Evolutionary conservation across 1,140 invertebrate genomes (phyloP).

Genomic region (Aphis craccivora): DNA sequence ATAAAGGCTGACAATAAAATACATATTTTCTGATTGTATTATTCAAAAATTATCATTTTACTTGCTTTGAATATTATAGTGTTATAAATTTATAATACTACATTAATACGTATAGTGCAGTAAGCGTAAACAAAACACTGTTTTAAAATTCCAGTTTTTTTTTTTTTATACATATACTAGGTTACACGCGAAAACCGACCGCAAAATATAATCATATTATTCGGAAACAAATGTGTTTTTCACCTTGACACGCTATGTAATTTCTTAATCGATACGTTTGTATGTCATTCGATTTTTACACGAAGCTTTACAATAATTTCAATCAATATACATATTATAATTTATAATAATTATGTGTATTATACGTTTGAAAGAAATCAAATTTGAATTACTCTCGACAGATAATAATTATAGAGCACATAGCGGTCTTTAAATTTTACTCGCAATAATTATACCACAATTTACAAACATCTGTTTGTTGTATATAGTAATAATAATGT

Average conservation of each 20-base stretch:
- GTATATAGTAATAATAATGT: not conserved
- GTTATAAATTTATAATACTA: not conserved
- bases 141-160: not conserved
- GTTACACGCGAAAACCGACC: not conserved
- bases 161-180: not conserved
- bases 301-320: not conserved
- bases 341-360: not conserved
- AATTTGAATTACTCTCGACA: not conserved
- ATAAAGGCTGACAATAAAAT: not conserved
- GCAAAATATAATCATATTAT: not conserved
- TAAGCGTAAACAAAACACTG: not conserved
- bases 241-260: conserved; percentile 14
- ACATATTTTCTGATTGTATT: not conserved
- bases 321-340: not conserved
- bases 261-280: not conserved
- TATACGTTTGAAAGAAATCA: not conserved
- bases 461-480: not conserved
- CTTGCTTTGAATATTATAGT: not conserved
- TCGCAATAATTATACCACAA: not conserved
- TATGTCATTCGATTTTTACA: not conserved
- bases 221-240: conserved; percentile 15
- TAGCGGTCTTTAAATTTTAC: not conserved
- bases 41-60: not conserved
- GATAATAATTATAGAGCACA: not conserved
- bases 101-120: not conserved